Base-by-base conservation (phyloP, 2,888 invertebrate genomes). In the Schizaphis graminum region DNA sequence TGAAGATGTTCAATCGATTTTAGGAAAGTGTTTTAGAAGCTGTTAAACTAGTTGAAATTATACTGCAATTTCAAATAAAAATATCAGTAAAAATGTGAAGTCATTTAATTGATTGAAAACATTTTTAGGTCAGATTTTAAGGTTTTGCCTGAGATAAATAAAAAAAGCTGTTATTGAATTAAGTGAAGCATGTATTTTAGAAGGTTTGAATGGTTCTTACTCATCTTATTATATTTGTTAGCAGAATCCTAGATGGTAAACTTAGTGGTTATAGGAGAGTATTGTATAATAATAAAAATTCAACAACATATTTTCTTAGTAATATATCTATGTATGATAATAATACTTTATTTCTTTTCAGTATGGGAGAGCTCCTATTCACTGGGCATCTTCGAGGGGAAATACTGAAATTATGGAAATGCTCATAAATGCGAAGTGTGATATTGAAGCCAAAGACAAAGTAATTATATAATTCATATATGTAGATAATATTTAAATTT, bases 311-410 rank as follows among this genome's bases (percentile, higher is more conserved):
- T 4, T n/a, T 67, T 77, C 10, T 77, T 35, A 7, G 21, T 35
- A 77, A 21, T 16, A 21, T 35, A 0, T 67, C 61, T 67, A 61
- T 1, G 41, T 67, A 57, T 44, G 41, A 44, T 41, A 86, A 86
- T 44, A 28, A 61, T 61, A 44, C 44, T 57, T 86, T 77, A 41
- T 94, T 89, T 89, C 21, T 95, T 96, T 95, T 0, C 96, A 97
- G 97, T 97, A 97, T 95, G 97, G 97, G 44, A 96, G 97, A 94
- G 97, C 97, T 21, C 97, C 97, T 26, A 97, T 97, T 95, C 97
- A 97, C 95, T 97, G 97, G 97, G 97, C 97, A 26, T 97, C 97
- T 0, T 97, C 97, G 91, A 96, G 97, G 94, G 97, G 97, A 86
- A 97, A 97, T 95, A 97, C 97, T 44, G 97, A 97, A 95, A 97